Evolutionary conservation across 1,140 invertebrate genomes (phyloP).

Genomic region (Paramacrobiotus metropolitanus): DNA sequence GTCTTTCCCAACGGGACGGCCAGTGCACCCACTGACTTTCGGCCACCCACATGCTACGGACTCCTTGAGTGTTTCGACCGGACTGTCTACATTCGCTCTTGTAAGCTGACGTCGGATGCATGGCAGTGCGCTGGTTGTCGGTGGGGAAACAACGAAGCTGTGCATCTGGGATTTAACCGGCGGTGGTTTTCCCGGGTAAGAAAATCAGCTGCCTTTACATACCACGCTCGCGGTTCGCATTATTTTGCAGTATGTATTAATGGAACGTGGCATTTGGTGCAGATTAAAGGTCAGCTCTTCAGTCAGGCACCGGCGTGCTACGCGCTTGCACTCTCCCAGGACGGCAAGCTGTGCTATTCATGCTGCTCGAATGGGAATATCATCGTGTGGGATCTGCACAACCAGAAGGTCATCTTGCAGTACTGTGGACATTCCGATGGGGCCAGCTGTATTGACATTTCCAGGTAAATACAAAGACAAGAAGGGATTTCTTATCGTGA

Average conservation of each 20-base stretch:
- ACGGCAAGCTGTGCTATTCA: conserved; percentile 85
- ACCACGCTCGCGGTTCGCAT: too few species aligned
- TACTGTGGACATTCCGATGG: conserved; percentile 94
- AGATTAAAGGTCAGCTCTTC: conserved; percentile 65
- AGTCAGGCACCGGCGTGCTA: conserved; percentile 90
- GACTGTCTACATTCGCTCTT: conserved; percentile 89
- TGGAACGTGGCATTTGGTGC: too few species aligned
- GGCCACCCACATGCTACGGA: conserved; percentile 38
- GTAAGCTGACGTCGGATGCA: conserved; percentile 89
- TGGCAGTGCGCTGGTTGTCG: conserved; percentile 78
- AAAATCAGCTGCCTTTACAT: too few species aligned
- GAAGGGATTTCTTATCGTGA: too few species aligned
- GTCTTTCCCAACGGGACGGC: conserved; percentile 9
- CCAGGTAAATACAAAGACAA: conserved; percentile 20
- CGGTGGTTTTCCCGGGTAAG: too few species aligned
- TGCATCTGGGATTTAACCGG: conserved; percentile 87
- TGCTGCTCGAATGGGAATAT: conserved; percentile 90
- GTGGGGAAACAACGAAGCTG: conserved; percentile 80
- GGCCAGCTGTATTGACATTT: conserved; percentile 91
- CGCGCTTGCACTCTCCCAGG: conserved; percentile 80
- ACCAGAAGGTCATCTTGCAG: conserved; percentile 70
- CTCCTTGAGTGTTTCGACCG: conserved; percentile 33
- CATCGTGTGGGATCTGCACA: conserved; percentile 80
- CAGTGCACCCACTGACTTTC: too few species aligned
- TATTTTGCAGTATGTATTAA: too few species aligned